Evolutionary conservation across 2,113 vertebrate genomes (phyloP), one percentile per base, ranked within the genome.

Genomic region (Periophthalmodon schlosseri): DNA sequence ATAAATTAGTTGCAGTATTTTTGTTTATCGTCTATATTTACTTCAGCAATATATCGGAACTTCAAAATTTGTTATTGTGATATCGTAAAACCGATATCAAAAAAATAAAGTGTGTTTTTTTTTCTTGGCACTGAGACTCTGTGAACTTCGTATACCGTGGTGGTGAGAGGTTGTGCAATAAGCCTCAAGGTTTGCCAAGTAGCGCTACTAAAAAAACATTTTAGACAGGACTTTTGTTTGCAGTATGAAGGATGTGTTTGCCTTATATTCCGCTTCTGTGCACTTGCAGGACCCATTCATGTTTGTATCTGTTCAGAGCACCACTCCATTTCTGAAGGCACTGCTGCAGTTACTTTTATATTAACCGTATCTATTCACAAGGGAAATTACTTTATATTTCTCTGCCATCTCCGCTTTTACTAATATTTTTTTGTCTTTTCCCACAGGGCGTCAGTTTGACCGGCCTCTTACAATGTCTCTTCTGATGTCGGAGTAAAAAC

Each of bases 391-490:
- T 3, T 28, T 13, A 5, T 24, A 28, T 16, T 6, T 60, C 28
- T 63, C 18, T 18, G 60, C 60, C 63, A 65, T 36, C 3, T 39
- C 9, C 5, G 34, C 63, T 44, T 20, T 65, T n/a, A 65, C 10
- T 39, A n/a, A 44, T 12, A 10, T 57, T 36, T 49, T 49, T 78
- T 58, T 58, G 72, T 28, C 72, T 9, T 73, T 70, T 68, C 64
- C 60, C 57, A 70, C 70, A 90, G 85, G 50, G 0, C 16, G 8
- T n/a, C 72, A 49, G 69, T 64, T 23, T 21, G 14, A 52, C 49
- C 61, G n/a, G 28, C 46, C 54, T 77, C 52, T 73, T 36, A 75
- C 67, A 71, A 87, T 88, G 86, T 63, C 21, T 50, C 58, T 72
- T 28, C 16, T 64, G 12, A 47, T 75, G 82, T 60, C 11, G 18